phyloP scores from a whole-genome alignment of 2,113 vertebrate genomes.

The Brachyhypopomus gauderio region DNA sequence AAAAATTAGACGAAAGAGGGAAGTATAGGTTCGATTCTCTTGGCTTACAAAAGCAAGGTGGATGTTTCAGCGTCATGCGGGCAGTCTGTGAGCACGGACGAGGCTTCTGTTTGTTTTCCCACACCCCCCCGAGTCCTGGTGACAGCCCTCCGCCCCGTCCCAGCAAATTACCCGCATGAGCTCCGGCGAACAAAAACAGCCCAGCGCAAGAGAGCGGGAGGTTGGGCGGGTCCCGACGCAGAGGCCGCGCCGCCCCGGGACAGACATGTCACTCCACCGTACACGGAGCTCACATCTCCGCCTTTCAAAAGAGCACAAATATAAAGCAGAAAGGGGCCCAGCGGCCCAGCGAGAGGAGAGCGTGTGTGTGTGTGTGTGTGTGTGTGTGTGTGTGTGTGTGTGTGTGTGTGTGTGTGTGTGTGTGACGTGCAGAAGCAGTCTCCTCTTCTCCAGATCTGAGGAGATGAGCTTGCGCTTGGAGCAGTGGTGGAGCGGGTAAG shows the following conservation, averaged over 20 bases:
- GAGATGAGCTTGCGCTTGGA: constrained; percentile 23
- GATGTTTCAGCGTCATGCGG: constrained; percentile 74
- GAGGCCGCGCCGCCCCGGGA: constrained; percentile 67
- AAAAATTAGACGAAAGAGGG: constrained; percentile 1
- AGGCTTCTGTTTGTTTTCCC: constrained; percentile 77
- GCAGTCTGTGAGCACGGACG: constrained; percentile 72
- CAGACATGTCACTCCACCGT: constrained; percentile 74
- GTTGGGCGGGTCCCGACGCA: constrained; percentile 65
- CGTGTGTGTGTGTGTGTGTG: background rate
- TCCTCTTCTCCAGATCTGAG: constrained; percentile 3
- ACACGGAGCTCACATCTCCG: constrained; percentile 70
- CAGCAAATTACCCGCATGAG: constrained; percentile 79
- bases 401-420: background rate
- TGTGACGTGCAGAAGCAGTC: constrained; percentile 18
- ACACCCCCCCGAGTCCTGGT: constrained; percentile 79
- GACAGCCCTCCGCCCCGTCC: constrained; percentile 80
- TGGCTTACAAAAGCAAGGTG: constrained; percentile 72
- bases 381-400: background rate
- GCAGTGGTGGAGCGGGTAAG: background rate
- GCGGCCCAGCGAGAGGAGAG: too few species aligned
- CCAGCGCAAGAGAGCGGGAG: constrained; percentile 72
- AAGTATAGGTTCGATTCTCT: constrained; percentile 62
- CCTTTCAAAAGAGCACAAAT: constrained; percentile 61
- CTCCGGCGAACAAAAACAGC: constrained; percentile 78
- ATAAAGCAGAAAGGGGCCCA: constrained; percentile 11